These are phyloP conservation scores for Hirtodrosophila alboralis DNA, from an alignment of 2,888 invertebrate species.

Conservation along the genomic window DNA sequence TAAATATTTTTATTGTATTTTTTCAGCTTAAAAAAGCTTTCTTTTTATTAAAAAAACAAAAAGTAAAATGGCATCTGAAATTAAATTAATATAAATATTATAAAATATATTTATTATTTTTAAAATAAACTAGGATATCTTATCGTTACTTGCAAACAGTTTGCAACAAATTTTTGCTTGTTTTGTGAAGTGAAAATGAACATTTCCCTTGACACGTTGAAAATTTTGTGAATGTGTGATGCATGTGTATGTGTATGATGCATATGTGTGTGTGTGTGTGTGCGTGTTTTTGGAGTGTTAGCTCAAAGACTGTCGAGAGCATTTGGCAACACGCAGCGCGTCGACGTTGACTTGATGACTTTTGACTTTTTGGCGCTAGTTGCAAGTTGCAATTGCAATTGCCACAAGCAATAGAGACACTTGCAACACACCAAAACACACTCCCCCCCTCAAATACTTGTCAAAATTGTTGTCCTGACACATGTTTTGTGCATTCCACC, in stretches of 20 bases:
- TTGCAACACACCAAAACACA: constrained; percentile 5
- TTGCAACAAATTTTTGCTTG: constrained; percentile 1
- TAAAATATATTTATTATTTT: background rate
- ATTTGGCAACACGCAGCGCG: constrained; percentile 32
- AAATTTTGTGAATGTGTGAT: constrained; percentile 17
- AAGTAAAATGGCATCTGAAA: no score
- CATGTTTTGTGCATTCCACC: constrained; percentile 23
- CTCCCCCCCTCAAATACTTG: constrained; percentile 2
- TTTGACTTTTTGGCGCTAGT: constrained; percentile 48
- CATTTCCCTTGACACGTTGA: constrained; percentile 40
- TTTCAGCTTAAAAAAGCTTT: no score
- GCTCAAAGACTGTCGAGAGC: constrained; percentile 23
- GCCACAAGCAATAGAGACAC: constrained; percentile 37
- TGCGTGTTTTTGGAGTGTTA: constrained; percentile 13
- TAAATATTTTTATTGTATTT: no score
- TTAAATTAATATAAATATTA: no score
- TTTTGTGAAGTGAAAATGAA: constrained; percentile 37
- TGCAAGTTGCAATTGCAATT: constrained; percentile 49
- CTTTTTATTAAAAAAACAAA: no score
- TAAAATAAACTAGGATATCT: constrained; percentile 8
- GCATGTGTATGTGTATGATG: background rate
- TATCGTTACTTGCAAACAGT: background rate
- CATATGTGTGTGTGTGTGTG: constrained; percentile 4
- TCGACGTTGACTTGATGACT: constrained; percentile 49
- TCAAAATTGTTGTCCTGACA: constrained; percentile 26